Evolutionary conservation across 37 sponge, comb jelly and placozoan species (phyloP).

Genomic region (Hexactinellida sp.): DNA sequence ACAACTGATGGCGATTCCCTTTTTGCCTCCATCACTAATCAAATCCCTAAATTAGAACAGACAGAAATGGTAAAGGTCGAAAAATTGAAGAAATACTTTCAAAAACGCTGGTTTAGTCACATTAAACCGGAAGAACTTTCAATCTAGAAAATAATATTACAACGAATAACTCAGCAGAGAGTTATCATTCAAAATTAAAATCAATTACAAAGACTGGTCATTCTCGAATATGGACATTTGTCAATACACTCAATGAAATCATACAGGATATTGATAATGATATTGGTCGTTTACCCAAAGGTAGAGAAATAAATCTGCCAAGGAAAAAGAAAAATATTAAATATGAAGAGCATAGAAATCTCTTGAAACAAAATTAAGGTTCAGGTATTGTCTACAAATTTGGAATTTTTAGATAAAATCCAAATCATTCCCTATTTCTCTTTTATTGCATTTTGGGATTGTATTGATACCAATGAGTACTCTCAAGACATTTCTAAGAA

Average conservation of each 20-base stretch:
- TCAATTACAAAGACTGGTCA: not conserved
- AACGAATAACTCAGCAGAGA: too few species aligned
- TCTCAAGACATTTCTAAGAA: too few species aligned
- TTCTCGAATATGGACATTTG: not conserved
- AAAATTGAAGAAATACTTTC: not conserved
- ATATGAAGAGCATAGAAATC: not conserved
- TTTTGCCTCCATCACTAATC: not conserved
- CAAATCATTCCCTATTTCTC: too few species aligned
- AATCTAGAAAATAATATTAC: not conserved
- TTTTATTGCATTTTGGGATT: too few species aligned
- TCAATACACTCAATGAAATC: not conserved
- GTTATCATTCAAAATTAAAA: slow-evolving; percentile 8
- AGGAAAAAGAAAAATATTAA: not conserved
- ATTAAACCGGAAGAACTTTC: slow-evolving; percentile 6
- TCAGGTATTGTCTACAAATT: not conserved
- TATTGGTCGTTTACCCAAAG: not conserved
- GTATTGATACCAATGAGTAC: too few species aligned
- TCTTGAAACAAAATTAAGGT: not conserved
- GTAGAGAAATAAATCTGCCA: not conserved
- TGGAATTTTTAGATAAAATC: too few species aligned
- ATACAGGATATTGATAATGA: not conserved
- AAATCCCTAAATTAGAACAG: not conserved
- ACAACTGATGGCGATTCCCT: not conserved
- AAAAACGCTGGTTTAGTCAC: not conserved
- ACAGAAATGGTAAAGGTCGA: not conserved